phyloP scores from a whole-genome alignment of 2,888 invertebrate genomes.

The Lycaena phlaeas region DNA sequence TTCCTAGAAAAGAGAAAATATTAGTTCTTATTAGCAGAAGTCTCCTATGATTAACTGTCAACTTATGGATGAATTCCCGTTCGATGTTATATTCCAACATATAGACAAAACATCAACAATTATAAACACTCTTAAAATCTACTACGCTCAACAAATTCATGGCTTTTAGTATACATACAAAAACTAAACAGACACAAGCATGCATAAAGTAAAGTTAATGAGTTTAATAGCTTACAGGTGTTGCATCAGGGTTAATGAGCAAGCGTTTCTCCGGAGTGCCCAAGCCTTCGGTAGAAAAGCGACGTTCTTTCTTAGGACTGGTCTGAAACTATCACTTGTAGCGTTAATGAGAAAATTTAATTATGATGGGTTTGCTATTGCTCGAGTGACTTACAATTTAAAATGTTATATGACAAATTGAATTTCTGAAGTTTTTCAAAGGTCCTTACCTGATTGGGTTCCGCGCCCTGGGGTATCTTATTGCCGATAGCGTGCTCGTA shows the following conservation, averaged over 20 bases:
- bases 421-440: neutral
- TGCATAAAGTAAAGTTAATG: slow-evolving; percentile 14
- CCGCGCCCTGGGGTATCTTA: slow-evolving; percentile 50
- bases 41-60: slow-evolving; percentile 6
- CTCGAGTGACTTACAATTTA: neutral
- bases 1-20: slow-evolving; percentile 71
- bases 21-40: slow-evolving; percentile 35
- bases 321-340: slow-evolving; percentile 61
- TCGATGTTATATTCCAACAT: neutral
- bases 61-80: neutral
- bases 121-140: too few relatives aligned
- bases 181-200: slow-evolving; percentile 13
- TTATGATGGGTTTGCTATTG: neutral
- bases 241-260: slow-evolving; percentile 66
- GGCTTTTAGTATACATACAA: too few relatives aligned
- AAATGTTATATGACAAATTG: neutral
- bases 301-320: slow-evolving; percentile 62
- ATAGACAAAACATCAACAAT: too few relatives aligned
- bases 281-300: slow-evolving; percentile 58
- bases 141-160: too few relatives aligned
- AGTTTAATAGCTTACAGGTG: slow-evolving; percentile 55
- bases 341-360: slow-evolving; percentile 37
- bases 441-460: slow-evolving; percentile 51
- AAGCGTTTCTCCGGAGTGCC: slow-evolving; percentile 67
- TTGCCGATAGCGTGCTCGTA: slow-evolving; percentile 78